Conservation (phyloP, 2,888 invertebrate genomes). For the Pocota personata region DNA sequence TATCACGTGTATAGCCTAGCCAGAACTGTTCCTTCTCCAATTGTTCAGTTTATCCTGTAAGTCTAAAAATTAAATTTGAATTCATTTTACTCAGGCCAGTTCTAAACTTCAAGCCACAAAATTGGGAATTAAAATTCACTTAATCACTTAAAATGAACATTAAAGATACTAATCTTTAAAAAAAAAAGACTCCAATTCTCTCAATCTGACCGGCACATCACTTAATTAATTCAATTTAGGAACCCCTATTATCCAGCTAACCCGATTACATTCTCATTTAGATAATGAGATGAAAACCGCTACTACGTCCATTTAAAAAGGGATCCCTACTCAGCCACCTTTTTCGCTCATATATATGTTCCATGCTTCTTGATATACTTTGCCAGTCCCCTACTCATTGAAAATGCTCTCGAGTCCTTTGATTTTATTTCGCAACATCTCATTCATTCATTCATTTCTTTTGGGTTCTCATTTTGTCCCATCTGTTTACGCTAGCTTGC, state of each 20-base stretch:
- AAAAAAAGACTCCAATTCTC: not conserved
- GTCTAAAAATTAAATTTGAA: no score
- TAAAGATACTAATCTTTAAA: not conserved
- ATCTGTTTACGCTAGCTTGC: not conserved
- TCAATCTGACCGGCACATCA: not conserved
- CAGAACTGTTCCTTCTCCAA: no score
- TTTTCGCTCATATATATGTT: not conserved
- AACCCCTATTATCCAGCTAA: conserved; percentile 17
- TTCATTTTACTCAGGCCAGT: not conserved
- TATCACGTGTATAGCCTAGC: no score
- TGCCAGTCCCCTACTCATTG: no score
- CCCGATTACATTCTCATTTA: conserved; percentile 34
- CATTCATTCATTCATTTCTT: conserved; percentile 6
- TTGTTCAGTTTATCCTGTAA: no score
- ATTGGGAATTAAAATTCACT: not conserved
- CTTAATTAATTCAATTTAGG: conserved; percentile 19
- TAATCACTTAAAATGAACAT: not conserved
- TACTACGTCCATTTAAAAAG: conserved; percentile 18
- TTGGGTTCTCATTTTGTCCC: conserved; percentile 2
- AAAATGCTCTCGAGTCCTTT: conserved; percentile 11
- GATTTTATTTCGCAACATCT: conserved; percentile 24
- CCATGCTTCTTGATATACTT: not conserved
- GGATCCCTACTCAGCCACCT: not conserved
- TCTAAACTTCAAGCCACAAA: not conserved
- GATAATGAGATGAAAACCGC: conserved; percentile 36